Percentiles rank a stretch among this genome's conserved stretches.
These are phyloP conservation scores for Neoseiulus cucumeris DNA, from an alignment of 1,140 invertebrate species.

Conservation along the genomic window DNA sequence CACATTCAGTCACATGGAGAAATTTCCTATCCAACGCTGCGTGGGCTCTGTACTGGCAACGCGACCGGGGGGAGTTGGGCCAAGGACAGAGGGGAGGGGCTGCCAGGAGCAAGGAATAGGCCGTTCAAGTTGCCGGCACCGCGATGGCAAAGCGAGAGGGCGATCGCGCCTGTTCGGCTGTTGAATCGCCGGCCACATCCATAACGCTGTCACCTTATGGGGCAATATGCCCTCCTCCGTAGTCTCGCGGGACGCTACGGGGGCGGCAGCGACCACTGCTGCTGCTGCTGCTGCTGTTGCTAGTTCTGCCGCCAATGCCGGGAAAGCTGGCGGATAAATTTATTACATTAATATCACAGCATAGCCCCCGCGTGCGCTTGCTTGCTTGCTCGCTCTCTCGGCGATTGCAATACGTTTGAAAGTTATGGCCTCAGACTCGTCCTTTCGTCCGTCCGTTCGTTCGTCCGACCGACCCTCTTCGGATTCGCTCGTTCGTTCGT, in stretches of 20 bases:
- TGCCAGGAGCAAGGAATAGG: no score
- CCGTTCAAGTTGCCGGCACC: no score
- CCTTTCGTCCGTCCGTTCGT: no score
- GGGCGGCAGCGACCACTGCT: no score
- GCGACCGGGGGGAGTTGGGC: no score
- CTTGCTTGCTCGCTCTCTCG: not conserved
- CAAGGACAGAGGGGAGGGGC: no score
- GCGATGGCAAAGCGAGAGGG: not conserved
- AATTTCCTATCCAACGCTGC: no score
- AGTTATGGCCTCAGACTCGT: not conserved
- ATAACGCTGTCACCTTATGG: constrained; percentile 10
- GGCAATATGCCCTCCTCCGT: not conserved
- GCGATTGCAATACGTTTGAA: not conserved
- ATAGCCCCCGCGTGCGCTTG: not conserved
- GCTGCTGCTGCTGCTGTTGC: no score
- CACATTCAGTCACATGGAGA: no score
- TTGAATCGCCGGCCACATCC: not conserved
- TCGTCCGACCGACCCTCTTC: no score
- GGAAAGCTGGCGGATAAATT: not conserved
- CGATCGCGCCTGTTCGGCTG: not conserved
- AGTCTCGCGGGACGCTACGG: not conserved
- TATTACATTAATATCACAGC: constrained; percentile 6
- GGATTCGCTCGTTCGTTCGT: no score
- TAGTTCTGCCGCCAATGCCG: not conserved
- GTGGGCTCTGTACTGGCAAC: no score